Base-by-base conservation (phyloP, 2,113 vertebrate genomes). In the Tringa solitaria region DNA sequence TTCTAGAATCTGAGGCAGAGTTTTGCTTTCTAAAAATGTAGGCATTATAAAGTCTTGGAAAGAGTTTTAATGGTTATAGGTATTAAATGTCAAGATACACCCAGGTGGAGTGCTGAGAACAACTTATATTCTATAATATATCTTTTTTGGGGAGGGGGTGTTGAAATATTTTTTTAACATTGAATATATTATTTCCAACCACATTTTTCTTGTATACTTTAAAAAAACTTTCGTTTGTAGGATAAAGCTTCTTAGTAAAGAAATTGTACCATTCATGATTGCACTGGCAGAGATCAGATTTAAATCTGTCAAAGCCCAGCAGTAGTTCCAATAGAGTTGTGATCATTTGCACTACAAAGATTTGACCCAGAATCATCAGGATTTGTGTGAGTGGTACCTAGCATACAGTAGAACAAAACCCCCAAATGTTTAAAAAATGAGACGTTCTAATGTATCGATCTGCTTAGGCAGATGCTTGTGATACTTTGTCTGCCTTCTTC, bases 21-120 rank as follows among this genome's bases (percentile, higher is more conserved):
- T 56, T 94, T 94, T 96, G 9, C 50, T 68, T 89, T 89, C 57
- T 92, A 84, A 72, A 91, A 90, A 33, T 64, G 32, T 61, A 77
- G 32, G 6, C 20, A 39, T 56, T 82, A 24, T n/a, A 30, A 63
- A 80, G 51, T 70, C 28, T 35, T 51, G 4, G 75, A 82, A 94
- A 50, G 23, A 75, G 45, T 63, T 84, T 82, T 63, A 61, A 65
- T 56, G 14, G 41, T 84, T 86, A 65, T 57, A 89, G 33, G 26
- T 50, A 41, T 91, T 43, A 45, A 67, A 94, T 46, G 41, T 68
- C 68, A 88, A 67, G 85, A 39, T 51, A 20, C 8, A 69, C 22
- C 6, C 33, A 67, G 32, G 27, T 79, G 53, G n/a, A 85, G 37
- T 77, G 30, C 19, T 86, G 26, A 67, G 17, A 75, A 76, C 3